Conservation (phyloP, 2,888 invertebrate genomes). For the Oxytorus armatus region DNA sequence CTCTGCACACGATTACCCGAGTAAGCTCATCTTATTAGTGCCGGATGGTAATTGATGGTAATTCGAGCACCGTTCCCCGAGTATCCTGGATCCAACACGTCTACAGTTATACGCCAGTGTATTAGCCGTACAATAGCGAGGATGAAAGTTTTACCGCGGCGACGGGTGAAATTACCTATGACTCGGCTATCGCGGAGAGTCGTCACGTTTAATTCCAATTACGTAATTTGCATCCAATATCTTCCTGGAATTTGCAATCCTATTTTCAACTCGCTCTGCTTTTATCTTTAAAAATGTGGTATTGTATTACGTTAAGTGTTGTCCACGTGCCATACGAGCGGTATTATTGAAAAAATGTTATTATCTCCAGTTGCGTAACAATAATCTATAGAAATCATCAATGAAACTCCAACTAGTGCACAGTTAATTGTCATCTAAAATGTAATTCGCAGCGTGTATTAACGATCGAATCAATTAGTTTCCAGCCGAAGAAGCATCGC, state of each 20-base stretch:
- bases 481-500: background rate
- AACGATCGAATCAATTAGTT: background rate
- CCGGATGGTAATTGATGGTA: constrained; percentile 68
- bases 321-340: background rate
- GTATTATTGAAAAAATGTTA: background rate
- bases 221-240: constrained; percentile 57
- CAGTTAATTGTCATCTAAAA: background rate
- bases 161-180: constrained; percentile 21
- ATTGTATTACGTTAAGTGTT: background rate
- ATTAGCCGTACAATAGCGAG: constrained; percentile 2
- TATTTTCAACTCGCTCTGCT: constrained; percentile 41
- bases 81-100: constrained; percentile 17
- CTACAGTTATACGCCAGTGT: constrained; percentile 19
- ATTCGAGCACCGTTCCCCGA: constrained; percentile 53
- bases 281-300: constrained; percentile 4
- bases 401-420: background rate
- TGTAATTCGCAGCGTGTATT: background rate
- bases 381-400: background rate
- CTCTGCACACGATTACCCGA: constrained; percentile 56
- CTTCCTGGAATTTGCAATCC: constrained; percentile 23
- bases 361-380: background rate
- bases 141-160: constrained; percentile 26
- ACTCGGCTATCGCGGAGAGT: constrained; percentile 37
- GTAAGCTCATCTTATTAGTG: constrained; percentile 62
- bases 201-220: constrained; percentile 59